These are phyloP conservation scores for Lagocephalus sceleratus DNA, from an alignment of 2,797 vertebrate species.

Conservation along the genomic window DNA sequence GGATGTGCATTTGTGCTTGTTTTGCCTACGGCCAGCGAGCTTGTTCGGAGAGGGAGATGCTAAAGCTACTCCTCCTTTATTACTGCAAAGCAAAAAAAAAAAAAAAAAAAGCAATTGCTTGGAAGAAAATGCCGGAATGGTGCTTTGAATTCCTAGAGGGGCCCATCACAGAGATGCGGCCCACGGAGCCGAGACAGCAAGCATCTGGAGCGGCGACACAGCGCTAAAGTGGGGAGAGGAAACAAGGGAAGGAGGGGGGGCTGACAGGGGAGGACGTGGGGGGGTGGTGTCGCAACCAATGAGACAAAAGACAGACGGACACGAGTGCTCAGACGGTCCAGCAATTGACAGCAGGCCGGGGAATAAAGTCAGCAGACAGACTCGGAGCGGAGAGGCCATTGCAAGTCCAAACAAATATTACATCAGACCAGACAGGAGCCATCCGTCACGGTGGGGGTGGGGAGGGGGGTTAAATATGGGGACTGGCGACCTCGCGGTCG, in stretches of 20 bases:
- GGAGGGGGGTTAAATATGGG: constrained; percentile 77
- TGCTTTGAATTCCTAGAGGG: constrained; percentile 77
- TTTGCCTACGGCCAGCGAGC: constrained; percentile 68
- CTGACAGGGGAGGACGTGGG: constrained; percentile 34
- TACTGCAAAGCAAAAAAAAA: constrained; percentile 40
- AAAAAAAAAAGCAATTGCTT: constrained; percentile 70
- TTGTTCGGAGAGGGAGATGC: constrained; percentile 62
- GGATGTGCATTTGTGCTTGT: constrained; percentile 65
- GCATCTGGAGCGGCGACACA: constrained; percentile 70
- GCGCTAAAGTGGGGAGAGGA: constrained; percentile 28
- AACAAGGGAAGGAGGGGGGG: constrained; percentile 34
- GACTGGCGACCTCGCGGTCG: constrained; percentile 59
- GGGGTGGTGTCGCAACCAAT: constrained; percentile 31
- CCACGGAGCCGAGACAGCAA: constrained; percentile 70
- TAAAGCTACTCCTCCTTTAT: constrained; percentile 74
- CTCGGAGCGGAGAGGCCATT: constrained; percentile 58
- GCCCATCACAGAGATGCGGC: constrained; percentile 70
- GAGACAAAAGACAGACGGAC: constrained; percentile 71
- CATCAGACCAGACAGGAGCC: constrained; percentile 84
- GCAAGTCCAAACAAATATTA: constrained; percentile 76
- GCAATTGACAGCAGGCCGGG: constrained; percentile 62
- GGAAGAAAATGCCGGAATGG: constrained; percentile 75
- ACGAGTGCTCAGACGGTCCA: constrained; percentile 61
- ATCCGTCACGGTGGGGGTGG: constrained; percentile 80
- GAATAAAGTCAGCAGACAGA: constrained; percentile 70